Conservation (phyloP, 1,140 invertebrate genomes). For the Eriosoma lanigerum region DNA sequence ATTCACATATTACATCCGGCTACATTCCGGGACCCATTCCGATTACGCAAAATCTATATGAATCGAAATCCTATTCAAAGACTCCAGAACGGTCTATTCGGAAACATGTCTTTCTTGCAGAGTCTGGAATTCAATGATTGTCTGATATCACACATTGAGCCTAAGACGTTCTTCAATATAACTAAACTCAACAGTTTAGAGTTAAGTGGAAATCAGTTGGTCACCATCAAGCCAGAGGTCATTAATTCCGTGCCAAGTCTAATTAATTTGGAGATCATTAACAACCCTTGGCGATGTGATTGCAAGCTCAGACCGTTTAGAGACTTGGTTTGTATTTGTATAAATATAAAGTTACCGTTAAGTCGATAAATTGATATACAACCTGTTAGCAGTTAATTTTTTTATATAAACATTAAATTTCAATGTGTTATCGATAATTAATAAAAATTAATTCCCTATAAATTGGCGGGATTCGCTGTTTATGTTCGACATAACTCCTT, state of each 20-base stretch:
- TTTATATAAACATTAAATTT: no score
- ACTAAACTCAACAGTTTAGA: conserved; percentile 68
- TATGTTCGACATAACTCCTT: no score
- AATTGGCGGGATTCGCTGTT: no score
- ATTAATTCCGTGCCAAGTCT: conserved; percentile 65
- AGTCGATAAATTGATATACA: no score
- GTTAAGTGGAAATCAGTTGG: conserved; percentile 73
- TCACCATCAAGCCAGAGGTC: conserved; percentile 59
- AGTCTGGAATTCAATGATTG: conserved; percentile 77
- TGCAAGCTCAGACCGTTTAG: conserved; percentile 78
- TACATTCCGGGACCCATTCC: conserved; percentile 70
- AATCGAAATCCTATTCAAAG: conserved; percentile 72
- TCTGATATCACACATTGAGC: conserved; percentile 67
- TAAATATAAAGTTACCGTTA: no score
- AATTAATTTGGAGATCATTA: conserved; percentile 67
- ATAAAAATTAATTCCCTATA: no score
- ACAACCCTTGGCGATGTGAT: conserved; percentile 87
- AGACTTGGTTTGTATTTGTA: conserved; percentile 62
- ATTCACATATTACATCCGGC: conserved; percentile 58
- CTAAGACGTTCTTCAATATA: conserved; percentile 72
- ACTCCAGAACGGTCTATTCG: conserved; percentile 74
- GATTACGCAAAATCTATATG: conserved; percentile 70
- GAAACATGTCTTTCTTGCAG: conserved; percentile 72
- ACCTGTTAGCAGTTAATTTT: no score
- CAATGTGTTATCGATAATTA: no score